phyloP scores from a whole-genome alignment of 1,140 invertebrate species.

The Sinella curviseta region DNA sequence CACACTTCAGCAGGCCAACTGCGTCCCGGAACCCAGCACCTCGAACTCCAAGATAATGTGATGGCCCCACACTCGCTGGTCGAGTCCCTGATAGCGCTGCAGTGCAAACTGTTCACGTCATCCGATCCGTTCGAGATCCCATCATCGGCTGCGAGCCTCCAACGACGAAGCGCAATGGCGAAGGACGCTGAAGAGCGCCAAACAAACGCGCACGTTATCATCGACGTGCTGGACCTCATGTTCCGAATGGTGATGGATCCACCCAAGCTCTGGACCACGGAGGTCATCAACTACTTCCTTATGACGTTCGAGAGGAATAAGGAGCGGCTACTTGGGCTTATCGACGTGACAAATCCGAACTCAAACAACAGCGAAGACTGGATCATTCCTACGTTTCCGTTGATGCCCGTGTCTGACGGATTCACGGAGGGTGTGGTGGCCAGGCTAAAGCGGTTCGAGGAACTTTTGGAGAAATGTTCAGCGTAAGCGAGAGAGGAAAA shows the following conservation, averaged over 20 bases:
- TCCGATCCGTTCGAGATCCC: neutral
- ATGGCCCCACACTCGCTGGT: neutral
- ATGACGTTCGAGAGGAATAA: neutral
- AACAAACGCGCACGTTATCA: neutral
- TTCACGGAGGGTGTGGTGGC: neutral
- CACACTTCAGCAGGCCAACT: neutral
- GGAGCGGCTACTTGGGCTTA: neutral
- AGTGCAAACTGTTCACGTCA: neutral
- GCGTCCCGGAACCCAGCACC: constrained; percentile 21
- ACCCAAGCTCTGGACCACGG: neutral
- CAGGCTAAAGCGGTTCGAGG: neutral
- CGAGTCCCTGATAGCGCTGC: constrained; percentile 14
- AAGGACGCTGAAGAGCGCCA: neutral
- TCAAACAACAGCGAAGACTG: neutral
- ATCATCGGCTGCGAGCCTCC: neutral
- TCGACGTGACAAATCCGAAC: neutral
- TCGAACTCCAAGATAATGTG: neutral
- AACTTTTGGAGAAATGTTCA: neutral
- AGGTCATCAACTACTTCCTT: constrained; percentile 2
- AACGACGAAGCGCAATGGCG: neutral
- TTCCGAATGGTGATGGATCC: neutral
- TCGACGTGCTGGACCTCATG: neutral
- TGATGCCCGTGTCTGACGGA: neutral
- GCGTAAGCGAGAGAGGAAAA: no score
- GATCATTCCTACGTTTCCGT: neutral